A percentile compares a stretch with the other conserved stretches of the same genome.
These are phyloP conservation scores for Petrocephalus zakoni DNA, from an alignment of 2,113 vertebrate genomes.

Conservation along the genomic window DNA sequence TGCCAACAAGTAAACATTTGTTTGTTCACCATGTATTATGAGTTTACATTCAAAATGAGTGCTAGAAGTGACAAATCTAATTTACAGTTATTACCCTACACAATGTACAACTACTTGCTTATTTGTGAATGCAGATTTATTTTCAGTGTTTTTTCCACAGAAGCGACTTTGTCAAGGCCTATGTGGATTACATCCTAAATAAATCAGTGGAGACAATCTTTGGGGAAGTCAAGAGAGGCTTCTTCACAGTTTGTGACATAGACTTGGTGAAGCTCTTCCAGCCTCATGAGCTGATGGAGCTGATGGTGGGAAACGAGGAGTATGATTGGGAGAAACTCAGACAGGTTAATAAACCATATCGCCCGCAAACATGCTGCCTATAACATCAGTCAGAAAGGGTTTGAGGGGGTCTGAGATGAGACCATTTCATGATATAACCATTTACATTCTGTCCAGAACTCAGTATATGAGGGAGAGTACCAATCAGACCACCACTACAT, in stretches of 20 bases:
- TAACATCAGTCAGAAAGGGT: not conserved
- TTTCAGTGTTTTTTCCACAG: conserved; percentile 41
- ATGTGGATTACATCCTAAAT: conserved; percentile 65
- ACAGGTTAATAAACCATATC: conserved; percentile 55
- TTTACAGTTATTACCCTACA: not conserved
- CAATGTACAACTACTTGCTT: not conserved
- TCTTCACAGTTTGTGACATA: conserved; percentile 67
- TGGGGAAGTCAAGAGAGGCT: conserved; percentile 68
- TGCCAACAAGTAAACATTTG: conserved; percentile 50
- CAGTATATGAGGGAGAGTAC: conserved; percentile 58
- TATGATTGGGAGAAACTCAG: conserved; percentile 71
- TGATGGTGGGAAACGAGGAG: conserved; percentile 62
- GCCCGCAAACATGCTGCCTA: not conserved
- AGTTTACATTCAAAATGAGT: not conserved
- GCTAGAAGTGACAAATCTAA: not conserved
- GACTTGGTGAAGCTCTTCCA: conserved; percentile 63
- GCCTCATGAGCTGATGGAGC: conserved; percentile 65
- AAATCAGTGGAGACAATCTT: conserved; percentile 64
- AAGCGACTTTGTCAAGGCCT: conserved; percentile 61
- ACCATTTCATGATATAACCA: not conserved
- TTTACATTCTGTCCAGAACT: conserved; percentile 54
- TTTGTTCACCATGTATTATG: not conserved
- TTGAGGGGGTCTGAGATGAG: not conserved
- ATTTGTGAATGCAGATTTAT: not conserved
- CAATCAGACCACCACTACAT: conserved; percentile 57